Percentiles rank a stretch among this genome's conserved stretches.
phyloP scores from a whole-genome alignment of 2,888 invertebrate species.

The Eupithecia subumbrata region DNA sequence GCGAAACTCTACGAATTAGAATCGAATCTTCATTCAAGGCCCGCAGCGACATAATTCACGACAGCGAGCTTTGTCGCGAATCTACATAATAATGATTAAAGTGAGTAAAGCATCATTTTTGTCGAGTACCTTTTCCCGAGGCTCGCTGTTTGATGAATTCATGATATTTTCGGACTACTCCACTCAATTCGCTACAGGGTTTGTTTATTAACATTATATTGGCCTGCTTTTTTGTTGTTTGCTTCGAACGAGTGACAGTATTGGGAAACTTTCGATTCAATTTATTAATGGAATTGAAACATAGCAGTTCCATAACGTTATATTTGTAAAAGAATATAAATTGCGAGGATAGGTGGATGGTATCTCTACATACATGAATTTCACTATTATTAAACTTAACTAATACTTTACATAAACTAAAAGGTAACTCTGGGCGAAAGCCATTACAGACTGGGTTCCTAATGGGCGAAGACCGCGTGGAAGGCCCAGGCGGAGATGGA shows the following conservation, averaged over 20 bases:
- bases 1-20: conserved; percentile 21
- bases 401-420: background rate
- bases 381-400: background rate
- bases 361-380: background rate
- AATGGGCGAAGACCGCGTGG: too few relatives aligned
- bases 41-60: conserved; percentile 42
- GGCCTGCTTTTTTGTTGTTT: conserved; percentile 7
- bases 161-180: conserved; percentile 26
- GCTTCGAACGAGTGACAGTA: conserved; percentile 1
- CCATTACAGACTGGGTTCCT: too few relatives aligned
- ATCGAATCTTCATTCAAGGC: conserved; percentile 31
- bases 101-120: conserved; percentile 41
- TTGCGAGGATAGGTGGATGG: background rate
- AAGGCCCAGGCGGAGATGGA: too few relatives aligned
- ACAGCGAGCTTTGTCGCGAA: conserved; percentile 40
- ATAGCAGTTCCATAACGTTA: background rate
- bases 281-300: conserved; percentile 9
- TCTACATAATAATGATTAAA: conserved; percentile 47
- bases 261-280: conserved; percentile 5
- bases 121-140: conserved; percentile 30
- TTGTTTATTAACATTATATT: conserved; percentile 18
- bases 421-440: too few relatives aligned
- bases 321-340: background rate
- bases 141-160: conserved; percentile 22
- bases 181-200: conserved; percentile 10